phyloP scores from a whole-genome alignment of 1,140 invertebrate genomes.

The Rhagoletis pomonella region DNA sequence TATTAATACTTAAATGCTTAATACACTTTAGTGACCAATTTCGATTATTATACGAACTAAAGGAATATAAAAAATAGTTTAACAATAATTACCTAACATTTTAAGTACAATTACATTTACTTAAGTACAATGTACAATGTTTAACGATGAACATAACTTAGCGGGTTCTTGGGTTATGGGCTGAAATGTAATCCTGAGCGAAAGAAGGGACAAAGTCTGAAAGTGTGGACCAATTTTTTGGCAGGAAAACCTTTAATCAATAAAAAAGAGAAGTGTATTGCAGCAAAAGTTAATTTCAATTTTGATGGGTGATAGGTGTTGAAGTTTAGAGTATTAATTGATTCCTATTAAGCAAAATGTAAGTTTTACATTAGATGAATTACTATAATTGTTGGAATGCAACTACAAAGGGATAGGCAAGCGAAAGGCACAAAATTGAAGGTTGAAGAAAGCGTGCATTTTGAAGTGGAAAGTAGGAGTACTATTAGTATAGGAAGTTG shows the following conservation, averaged over 20 bases:
- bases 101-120: neutral
- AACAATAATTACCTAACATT: conserved; percentile 20
- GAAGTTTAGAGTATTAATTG: no score
- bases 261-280: neutral
- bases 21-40: neutral
- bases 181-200: conserved; percentile 42
- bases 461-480: no score
- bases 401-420: no score
- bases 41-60: neutral
- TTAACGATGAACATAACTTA: conserved; percentile 29
- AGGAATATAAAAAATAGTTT: neutral
- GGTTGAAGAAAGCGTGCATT: no score
- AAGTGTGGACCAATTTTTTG: conserved; percentile 34
- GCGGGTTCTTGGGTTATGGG: neutral
- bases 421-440: no score
- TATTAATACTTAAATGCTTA: conserved; percentile 8
- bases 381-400: no score
- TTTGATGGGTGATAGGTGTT: no score
- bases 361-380: no score
- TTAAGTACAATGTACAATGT: conserved; percentile 41
- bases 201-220: neutral
- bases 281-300: neutral
- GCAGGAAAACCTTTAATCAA: conserved; percentile 31
- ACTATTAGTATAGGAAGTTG: no score
- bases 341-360: neutral